Evolutionary conservation across 2,113 vertebrate species (phyloP), one percentile per base, ranked within the genome.

Genomic region (Oncorhynchus keta): DNA sequence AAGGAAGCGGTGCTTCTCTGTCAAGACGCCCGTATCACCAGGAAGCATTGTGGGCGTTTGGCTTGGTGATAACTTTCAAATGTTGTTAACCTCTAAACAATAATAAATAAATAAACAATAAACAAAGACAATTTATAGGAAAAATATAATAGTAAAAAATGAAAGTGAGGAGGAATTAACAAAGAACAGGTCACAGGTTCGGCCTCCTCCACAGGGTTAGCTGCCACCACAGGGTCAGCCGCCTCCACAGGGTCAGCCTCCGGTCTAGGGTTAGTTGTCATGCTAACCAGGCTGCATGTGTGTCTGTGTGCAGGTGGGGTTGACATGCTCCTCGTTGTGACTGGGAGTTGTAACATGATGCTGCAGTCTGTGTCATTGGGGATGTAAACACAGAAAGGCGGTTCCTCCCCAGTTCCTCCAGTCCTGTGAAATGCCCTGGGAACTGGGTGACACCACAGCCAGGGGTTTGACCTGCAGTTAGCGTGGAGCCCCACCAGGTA

Each of bases 391-490:
- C 16, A 16, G n/a, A 70, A 78, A 89, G 88, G 84, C 86, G 4
- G 30, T 32, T 32, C 30, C 30, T 32, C 30, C 30, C 5, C 30
- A 32, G 86, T 55, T 18, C 51, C 51, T 55, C 51, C 51, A 16
- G 51, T 55, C 16, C 80, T 83, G 90, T 75, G 79, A 91, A 84
- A 83, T 73, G 84, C 81, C 76, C 81, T 84, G 84, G 86, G 86
- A 87, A 86, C 76, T 64, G 75, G 69, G 76, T 84, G 88, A 87
- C 86, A 86, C 84, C 84, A 85, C 77, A 76, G 76, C 80, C 77
- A 86, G 83, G 82, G 76, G 70, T 59, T 66, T 90, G 78, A 90
- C 85, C 86, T 85, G 79, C 78, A 83, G 77, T 84, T 72, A 81
- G 80, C 76, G 62, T 51, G 28, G 45, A 59, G 79, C 75, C 68